Conservation (phyloP, 1,140 invertebrate species). For the Asbolus verrucosus region DNA sequence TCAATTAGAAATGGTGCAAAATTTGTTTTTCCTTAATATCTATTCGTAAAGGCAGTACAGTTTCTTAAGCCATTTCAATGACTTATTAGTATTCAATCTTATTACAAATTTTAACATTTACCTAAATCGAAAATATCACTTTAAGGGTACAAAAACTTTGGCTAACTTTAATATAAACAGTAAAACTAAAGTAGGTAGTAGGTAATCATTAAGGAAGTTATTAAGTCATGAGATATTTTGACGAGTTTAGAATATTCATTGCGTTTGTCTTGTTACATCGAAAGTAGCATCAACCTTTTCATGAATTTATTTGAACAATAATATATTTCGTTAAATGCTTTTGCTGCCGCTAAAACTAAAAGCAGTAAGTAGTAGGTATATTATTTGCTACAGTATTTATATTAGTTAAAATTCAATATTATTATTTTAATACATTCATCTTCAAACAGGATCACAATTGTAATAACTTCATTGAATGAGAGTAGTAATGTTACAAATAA, state of each 20-base stretch:
- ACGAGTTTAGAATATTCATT: constrained; percentile 27
- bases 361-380: constrained; percentile 9
- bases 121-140: constrained; percentile 38
- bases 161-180: constrained; percentile 35
- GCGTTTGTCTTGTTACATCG: constrained; percentile 8
- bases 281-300: constrained; percentile 21
- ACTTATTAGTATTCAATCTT: constrained; percentile 33
- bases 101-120: constrained; percentile 35
- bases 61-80: constrained; percentile 33
- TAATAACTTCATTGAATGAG: constrained; percentile 27
- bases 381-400: constrained; percentile 28
- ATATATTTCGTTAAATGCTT: constrained; percentile 21
- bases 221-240: constrained; percentile 14
- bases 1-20: constrained; percentile 45
- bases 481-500: constrained; percentile 31
- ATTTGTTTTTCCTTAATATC: constrained; percentile 42
- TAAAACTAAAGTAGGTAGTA: constrained; percentile 22
- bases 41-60: constrained; percentile 45
- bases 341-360: constrained; percentile 35
- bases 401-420: constrained; percentile 37
- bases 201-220: constrained; percentile 19
- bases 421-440: constrained; percentile 28
- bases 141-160: constrained; percentile 38
- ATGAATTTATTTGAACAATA: constrained; percentile 26
- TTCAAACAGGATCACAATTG: constrained; percentile 35